Evolutionary conservation across 2,888 invertebrate species (phyloP).

Genomic region (Parnassius glacialis): DNA sequence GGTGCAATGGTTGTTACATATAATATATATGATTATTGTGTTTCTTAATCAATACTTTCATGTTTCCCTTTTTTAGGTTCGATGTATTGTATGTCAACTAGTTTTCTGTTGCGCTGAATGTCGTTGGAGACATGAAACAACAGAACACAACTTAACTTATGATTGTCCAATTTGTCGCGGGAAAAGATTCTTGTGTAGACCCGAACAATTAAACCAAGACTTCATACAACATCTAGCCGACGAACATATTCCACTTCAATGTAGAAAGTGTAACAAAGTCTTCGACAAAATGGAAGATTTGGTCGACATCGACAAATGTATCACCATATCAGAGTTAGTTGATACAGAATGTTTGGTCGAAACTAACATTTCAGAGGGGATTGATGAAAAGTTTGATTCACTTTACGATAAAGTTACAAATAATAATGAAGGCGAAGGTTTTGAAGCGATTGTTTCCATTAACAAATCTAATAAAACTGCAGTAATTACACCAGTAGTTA

Average conservation of each 20-base stretch:
- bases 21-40: too few species aligned
- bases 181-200: conserved; percentile 53
- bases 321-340: conserved; percentile 62
- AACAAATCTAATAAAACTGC: conserved; percentile 63
- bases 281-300: conserved; percentile 67
- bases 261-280: conserved; percentile 61
- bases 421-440: conserved; percentile 45
- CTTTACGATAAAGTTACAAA: conserved; percentile 54
- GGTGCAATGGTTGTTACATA: too few species aligned
- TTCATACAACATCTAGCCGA: conserved; percentile 57
- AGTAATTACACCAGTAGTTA: conserved; percentile 63
- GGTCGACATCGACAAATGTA: conserved; percentile 57
- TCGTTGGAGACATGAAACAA: conserved; percentile 64
- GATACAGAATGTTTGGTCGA: conserved; percentile 36
- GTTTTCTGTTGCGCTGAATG: conserved; percentile 70
- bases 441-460: conserved; percentile 57
- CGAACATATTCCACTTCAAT: conserved; percentile 64
- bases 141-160: conserved; percentile 57
- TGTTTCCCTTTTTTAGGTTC: conserved; percentile 49
- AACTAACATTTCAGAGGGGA: conserved; percentile 38
- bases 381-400: conserved; percentile 62
- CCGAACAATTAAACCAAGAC: conserved; percentile 49
- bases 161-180: conserved; percentile 71
- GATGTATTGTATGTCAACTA: conserved; percentile 67
- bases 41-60: too few species aligned